phyloP scores from a whole-genome alignment of 1,140 invertebrate species.

The Mylabris phalerata region DNA sequence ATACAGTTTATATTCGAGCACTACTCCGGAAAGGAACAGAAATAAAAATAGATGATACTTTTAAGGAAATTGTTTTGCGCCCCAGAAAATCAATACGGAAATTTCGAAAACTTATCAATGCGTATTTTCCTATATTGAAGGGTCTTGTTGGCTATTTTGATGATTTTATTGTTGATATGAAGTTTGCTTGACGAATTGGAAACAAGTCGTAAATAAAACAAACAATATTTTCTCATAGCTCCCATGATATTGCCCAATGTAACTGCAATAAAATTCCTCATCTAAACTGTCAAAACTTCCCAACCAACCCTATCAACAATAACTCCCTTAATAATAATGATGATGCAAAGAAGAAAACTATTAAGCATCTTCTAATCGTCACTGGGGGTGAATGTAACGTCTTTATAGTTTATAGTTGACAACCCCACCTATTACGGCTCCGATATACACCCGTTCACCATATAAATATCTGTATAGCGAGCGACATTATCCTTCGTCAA shows the following conservation, averaged over 20 bases:
- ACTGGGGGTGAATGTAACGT: constrained; percentile 5
- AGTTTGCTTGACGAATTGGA: constrained; percentile 13
- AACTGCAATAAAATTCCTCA: constrained; percentile 8
- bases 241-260: not conserved
- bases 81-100: no score
- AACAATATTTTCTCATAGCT: constrained; percentile 13
- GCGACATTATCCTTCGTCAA: constrained; percentile 18
- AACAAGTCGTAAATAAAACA: constrained; percentile 13
- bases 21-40: no score
- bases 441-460: no score
- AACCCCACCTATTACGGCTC: no score
- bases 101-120: no score
- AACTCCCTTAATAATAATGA: no score
- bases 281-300: constrained; percentile 3
- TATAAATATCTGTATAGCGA: not conserved
- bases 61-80: no score
- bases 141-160: constrained; percentile 1
- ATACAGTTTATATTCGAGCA: not conserved
- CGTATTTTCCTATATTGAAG: no score
- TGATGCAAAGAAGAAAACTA: no score
- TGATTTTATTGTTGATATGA: constrained; percentile 14
- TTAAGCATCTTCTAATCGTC: no score
- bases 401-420: constrained; percentile 1
- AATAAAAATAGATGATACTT: no score
- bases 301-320: no score